Evolutionary conservation across 2,797 vertebrate species (phyloP).

Genomic region (Cryptoblepharus egeriae): DNA sequence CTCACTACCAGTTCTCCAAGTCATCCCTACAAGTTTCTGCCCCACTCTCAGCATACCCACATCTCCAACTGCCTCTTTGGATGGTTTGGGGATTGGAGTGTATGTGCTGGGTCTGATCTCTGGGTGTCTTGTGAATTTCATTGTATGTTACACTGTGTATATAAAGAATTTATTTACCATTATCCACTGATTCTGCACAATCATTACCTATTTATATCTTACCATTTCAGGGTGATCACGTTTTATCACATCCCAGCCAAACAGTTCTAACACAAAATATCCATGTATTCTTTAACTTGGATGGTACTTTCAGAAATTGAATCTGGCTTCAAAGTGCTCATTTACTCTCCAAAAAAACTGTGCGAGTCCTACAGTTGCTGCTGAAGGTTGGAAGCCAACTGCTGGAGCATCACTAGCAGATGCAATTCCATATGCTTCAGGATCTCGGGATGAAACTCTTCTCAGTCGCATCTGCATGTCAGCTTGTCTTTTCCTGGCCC

Average conservation of each 20-base stretch:
- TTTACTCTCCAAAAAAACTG: slow-evolving; percentile 43
- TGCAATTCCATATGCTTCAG: slow-evolving; percentile 72
- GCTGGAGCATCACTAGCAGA: slow-evolving; percentile 71
- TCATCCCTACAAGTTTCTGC: too few species aligned
- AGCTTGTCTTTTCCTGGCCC: slow-evolving; percentile 64
- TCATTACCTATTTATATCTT: neutral
- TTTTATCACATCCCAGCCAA: slow-evolving; percentile 28
- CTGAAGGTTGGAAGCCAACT: slow-evolving; percentile 63
- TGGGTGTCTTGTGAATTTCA: too few species aligned
- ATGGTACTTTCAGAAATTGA: slow-evolving; percentile 49
- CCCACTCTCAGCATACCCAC: neutral
- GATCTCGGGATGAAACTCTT: slow-evolving; percentile 56
- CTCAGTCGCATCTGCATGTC: slow-evolving; percentile 70
- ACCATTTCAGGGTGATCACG: neutral
- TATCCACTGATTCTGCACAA: too few species aligned
- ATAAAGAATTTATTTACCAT: too few species aligned
- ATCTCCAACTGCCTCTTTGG: neutral
- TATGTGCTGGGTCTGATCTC: too few species aligned
- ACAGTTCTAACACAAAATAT: slow-evolving; percentile 11
- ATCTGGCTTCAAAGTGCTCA: slow-evolving; percentile 17
- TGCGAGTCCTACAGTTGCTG: slow-evolving; percentile 52
- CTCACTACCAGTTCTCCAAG: too few species aligned
- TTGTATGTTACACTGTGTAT: too few species aligned
- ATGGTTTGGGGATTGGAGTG: too few species aligned
- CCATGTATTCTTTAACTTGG: slow-evolving; percentile 27